These are phyloP conservation scores for Fragum sueziense DNA, from an alignment of 2,888 invertebrate species.

Conservation along the genomic window DNA sequence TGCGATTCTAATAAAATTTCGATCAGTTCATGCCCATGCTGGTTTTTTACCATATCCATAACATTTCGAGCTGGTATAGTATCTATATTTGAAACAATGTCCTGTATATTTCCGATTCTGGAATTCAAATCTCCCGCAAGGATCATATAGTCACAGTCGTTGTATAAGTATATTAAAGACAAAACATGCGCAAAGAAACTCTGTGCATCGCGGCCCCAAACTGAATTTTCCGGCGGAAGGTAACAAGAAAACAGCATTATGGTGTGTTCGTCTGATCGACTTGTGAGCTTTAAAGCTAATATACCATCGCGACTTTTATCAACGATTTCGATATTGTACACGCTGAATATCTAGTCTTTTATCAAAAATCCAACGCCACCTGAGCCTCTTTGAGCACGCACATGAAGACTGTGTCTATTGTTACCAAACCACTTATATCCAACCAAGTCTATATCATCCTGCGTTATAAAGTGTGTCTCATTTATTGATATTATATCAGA, in stretches of 20 bases:
- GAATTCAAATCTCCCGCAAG: neutral
- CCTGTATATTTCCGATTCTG: neutral
- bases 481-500: neutral
- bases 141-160: neutral
- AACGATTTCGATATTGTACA: neutral
- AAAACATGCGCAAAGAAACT: neutral
- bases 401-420: neutral
- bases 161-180: neutral
- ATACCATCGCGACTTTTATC: conserved; percentile 6
- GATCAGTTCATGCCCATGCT: neutral
- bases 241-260: neutral
- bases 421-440: conserved; percentile 7
- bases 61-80: neutral
- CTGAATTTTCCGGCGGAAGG: conserved; percentile 1
- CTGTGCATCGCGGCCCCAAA: neutral
- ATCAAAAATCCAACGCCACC: conserved; percentile 10
- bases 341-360: neutral
- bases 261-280: neutral
- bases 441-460: neutral
- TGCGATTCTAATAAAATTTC: neutral
- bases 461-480: neutral
- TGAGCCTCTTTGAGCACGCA: neutral
- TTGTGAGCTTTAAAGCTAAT: neutral
- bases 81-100: neutral
- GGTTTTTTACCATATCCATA: neutral